Conservation (phyloP, 2,888 invertebrate species). For the Lamproptera curius region DNA sequence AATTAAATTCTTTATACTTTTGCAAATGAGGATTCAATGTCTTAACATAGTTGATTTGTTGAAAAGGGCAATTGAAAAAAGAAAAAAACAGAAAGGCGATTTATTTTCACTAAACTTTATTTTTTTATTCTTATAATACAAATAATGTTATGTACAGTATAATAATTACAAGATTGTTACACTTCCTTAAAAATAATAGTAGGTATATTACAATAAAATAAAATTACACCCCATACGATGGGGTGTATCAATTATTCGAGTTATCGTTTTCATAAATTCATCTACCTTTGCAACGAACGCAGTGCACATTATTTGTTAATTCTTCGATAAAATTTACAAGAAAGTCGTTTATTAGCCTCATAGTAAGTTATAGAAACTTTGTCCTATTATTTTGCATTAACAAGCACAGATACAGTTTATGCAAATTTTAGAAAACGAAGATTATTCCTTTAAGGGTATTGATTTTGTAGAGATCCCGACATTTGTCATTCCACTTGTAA, state of each 20-base stretch:
- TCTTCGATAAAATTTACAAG: constrained; percentile 5
- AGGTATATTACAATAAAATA: constrained; percentile 27
- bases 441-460: neutral
- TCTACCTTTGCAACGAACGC: constrained; percentile 23
- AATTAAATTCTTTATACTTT: too few species aligned
- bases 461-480: constrained; percentile 9
- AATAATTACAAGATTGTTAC: constrained; percentile 51
- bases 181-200: constrained; percentile 42
- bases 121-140: constrained; percentile 71
- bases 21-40: constrained; percentile 7
- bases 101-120: constrained; percentile 68
- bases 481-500: too few species aligned
- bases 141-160: constrained; percentile 72
- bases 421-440: constrained; percentile 7
- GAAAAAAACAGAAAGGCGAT: constrained; percentile 21
- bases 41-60: too few species aligned
- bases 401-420: neutral
- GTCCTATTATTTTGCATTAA: constrained; percentile 2
- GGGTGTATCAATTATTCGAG: too few species aligned
- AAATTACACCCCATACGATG: constrained; percentile 22
- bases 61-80: neutral
- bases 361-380: constrained; percentile 5
- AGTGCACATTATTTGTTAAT: neutral
- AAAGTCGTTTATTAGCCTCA: constrained; percentile 15
- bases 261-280: constrained; percentile 20